phyloP scores from a whole-genome alignment of 2,888 invertebrate species.

The Cenopis cana region DNA sequence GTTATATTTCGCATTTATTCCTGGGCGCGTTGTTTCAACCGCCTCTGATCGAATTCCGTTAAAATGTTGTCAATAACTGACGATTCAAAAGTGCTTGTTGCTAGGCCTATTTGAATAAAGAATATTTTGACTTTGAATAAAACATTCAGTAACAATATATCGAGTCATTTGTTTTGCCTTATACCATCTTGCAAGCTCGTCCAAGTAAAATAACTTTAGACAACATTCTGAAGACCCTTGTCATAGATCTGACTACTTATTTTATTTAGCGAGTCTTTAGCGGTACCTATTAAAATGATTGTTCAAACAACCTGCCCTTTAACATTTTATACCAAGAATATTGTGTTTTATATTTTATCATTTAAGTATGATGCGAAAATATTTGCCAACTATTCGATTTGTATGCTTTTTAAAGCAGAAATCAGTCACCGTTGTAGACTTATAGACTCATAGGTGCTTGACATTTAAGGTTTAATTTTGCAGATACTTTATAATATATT shows the following conservation, averaged over 20 bases:
- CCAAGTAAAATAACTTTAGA: neutral
- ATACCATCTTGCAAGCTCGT: neutral
- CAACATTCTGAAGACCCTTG: too few relatives aligned
- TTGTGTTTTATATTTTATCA: slow-evolving; percentile 16
- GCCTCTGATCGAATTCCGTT: neutral
- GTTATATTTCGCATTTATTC: slow-evolving; percentile 20
- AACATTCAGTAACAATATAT: neutral
- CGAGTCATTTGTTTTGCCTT: neutral
- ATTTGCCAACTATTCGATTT: slow-evolving; percentile 30
- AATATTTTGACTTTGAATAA: too few relatives aligned
- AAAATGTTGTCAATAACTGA: neutral
- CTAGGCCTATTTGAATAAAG: too few relatives aligned
- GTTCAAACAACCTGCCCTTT: slow-evolving; percentile 13
- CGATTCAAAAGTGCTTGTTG: too few relatives aligned
- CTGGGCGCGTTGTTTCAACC: slow-evolving; percentile 15
- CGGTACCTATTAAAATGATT: neutral
- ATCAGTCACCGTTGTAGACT: slow-evolving; percentile 39
- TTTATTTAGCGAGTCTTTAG: too few relatives aligned
- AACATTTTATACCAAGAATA: slow-evolving; percentile 8
- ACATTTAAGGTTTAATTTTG: slow-evolving; percentile 63
- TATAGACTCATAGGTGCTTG: slow-evolving; percentile 65
- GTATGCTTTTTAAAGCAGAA: slow-evolving; percentile 33
- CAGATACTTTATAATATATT: slow-evolving; percentile 61
- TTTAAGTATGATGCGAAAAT: slow-evolving; percentile 10
- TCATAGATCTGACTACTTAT: too few relatives aligned